These are phyloP conservation scores for Apis mellifera DNA, from an alignment of 1,140 invertebrate species.

Conservation along the genomic window DNA sequence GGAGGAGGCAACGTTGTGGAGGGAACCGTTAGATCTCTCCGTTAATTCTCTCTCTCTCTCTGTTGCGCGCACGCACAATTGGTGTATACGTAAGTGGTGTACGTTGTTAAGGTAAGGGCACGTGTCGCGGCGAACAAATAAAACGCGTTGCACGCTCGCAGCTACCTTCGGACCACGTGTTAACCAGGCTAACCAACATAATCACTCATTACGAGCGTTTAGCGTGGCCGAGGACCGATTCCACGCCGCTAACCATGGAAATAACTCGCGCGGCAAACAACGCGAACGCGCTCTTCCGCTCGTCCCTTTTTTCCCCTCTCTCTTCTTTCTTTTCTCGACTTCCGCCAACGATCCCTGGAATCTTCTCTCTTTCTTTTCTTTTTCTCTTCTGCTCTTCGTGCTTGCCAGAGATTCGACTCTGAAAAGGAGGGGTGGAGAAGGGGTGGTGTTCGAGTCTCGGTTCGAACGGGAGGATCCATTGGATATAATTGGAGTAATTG, in stretches of 20 bases:
- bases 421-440: too few species aligned
- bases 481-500: too few species aligned
- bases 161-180: constrained; percentile 77
- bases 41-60: too few species aligned
- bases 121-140: constrained; percentile 70
- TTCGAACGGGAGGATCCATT: too few species aligned
- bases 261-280: constrained; percentile 73
- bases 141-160: constrained; percentile 63
- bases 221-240: constrained; percentile 71
- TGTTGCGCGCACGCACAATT: constrained; percentile 46
- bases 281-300: constrained; percentile 60
- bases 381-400: too few species aligned
- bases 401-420: too few species aligned
- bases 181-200: constrained; percentile 80
- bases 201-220: constrained; percentile 80
- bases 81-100: constrained; percentile 56
- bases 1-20: not conserved
- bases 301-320: constrained; percentile 58
- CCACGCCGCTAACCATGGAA: constrained; percentile 49
- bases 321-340: constrained; percentile 39
- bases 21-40: not conserved
- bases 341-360: not conserved
- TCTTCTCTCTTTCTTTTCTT: too few species aligned
- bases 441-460: too few species aligned
- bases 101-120: constrained; percentile 41